phyloP scores from a whole-genome alignment of 2,113 vertebrate species.

The Hipposideros armiger region DNA sequence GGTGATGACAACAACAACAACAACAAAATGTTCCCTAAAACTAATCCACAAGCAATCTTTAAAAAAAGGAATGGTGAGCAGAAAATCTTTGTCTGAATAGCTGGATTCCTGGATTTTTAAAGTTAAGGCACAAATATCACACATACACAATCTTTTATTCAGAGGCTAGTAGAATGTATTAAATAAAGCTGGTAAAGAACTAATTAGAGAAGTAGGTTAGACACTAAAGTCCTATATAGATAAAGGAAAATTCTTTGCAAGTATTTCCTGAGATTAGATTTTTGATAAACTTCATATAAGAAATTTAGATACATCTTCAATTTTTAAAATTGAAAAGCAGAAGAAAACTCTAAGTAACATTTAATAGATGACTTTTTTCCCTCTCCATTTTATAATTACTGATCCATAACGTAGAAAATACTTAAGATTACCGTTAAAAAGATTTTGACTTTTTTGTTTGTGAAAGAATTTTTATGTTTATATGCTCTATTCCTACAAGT shows the following conservation, averaged over 20 bases:
- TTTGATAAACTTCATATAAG: background rate
- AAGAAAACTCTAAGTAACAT: conserved; percentile 39
- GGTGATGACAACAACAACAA: background rate
- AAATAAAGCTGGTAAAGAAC: background rate
- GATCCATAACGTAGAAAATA: conserved; percentile 10
- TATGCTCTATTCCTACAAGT: background rate
- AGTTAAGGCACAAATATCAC: conserved; percentile 39
- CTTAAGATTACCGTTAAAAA: background rate
- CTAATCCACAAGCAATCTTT: background rate
- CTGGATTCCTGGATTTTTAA: background rate
- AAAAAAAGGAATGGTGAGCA: background rate
- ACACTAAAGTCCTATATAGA: background rate
- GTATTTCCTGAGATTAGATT: background rate
- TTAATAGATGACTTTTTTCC: background rate
- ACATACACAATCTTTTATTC: conserved; percentile 43
- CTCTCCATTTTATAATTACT: background rate
- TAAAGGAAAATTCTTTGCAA: conserved; percentile 32
- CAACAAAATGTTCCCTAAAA: conserved; percentile 28
- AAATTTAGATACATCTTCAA: background rate
- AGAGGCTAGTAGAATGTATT: background rate
- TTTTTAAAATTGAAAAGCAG: conserved; percentile 30
- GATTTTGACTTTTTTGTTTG: background rate
- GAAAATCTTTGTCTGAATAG: background rate
- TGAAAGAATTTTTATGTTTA: background rate
- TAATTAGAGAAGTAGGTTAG: background rate